phyloP scores from a whole-genome alignment of 2,888 invertebrate genomes.

The Apodemia hepburni region DNA sequence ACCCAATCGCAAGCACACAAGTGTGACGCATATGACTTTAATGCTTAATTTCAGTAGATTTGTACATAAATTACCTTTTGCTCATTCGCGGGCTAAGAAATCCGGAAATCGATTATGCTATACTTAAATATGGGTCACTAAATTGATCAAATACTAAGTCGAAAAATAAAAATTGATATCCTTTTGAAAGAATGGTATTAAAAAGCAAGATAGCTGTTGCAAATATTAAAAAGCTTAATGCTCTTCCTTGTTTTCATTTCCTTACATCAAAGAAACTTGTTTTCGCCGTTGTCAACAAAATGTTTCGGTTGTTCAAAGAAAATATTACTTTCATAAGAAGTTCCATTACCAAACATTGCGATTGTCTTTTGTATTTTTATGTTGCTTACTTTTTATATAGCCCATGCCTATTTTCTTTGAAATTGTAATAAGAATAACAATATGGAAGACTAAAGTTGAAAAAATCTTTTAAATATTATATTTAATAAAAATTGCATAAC shows the following conservation, averaged over 20 bases:
- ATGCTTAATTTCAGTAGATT: too few relatives aligned
- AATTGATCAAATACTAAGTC: too few relatives aligned
- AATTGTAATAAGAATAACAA: background rate
- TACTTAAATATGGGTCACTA: too few relatives aligned
- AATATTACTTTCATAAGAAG: slow-evolving; percentile 11
- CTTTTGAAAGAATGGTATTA: background rate
- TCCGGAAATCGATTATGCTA: too few relatives aligned
- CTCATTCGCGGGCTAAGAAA: too few relatives aligned
- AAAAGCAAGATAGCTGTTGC: background rate
- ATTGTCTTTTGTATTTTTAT: slow-evolving; percentile 2
- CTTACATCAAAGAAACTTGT: slow-evolving; percentile 2
- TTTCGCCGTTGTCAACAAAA: slow-evolving; percentile 9
- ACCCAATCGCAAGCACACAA: too few relatives aligned
- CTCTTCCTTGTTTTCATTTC: slow-evolving; percentile 2
- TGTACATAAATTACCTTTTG: too few relatives aligned
- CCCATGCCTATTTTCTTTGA: background rate
- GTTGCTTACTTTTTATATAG: background rate
- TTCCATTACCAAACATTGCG: background rate
- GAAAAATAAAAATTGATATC: too few relatives aligned
- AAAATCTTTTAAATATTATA: background rate
- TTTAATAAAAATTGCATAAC: too few relatives aligned
- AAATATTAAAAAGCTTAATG: slow-evolving; percentile 2
- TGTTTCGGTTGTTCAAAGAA: background rate
- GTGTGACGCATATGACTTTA: too few relatives aligned
- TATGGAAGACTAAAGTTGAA: background rate